phyloP scores from a whole-genome alignment of 2,797 vertebrate species.

The Sternotherus odoratus region DNA sequence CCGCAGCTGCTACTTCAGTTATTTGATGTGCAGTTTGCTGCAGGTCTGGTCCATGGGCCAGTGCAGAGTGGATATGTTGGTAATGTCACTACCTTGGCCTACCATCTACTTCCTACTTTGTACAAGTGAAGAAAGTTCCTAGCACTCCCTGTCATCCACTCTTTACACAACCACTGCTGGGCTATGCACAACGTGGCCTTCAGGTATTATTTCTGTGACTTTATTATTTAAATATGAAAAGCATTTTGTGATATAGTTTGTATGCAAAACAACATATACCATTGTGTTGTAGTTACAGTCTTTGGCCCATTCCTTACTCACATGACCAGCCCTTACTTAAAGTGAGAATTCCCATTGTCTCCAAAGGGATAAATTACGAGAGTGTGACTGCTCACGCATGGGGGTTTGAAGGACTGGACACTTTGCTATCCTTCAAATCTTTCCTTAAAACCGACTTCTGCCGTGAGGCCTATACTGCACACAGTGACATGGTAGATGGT shows the following conservation, averaged over 20 bases:
- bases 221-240: neutral
- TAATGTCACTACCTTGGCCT: no score
- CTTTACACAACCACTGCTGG: neutral
- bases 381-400: no score
- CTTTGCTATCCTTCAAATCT: neutral
- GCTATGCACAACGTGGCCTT: neutral
- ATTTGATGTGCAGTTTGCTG: no score
- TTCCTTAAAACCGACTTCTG: neutral
- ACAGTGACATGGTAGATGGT: neutral
- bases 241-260: neutral
- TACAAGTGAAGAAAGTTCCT: neutral
- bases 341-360: neutral
- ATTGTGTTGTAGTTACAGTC: neutral
- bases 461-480: neutral
- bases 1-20: neutral
- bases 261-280: neutral
- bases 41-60: no score
- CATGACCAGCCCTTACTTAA: neutral
- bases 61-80: no score
- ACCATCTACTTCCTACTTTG: no score
- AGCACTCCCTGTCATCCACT: rapidly evolving
- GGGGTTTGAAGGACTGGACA: neutral
- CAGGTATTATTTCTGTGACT: neutral
- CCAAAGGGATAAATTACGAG: neutral
- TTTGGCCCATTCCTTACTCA: neutral